A percentile compares a stretch with the other conserved stretches of the same genome.
Evolutionary conservation across 2,113 vertebrate genomes (phyloP).

Genomic region (Todiramphus saurophagus): DNA sequence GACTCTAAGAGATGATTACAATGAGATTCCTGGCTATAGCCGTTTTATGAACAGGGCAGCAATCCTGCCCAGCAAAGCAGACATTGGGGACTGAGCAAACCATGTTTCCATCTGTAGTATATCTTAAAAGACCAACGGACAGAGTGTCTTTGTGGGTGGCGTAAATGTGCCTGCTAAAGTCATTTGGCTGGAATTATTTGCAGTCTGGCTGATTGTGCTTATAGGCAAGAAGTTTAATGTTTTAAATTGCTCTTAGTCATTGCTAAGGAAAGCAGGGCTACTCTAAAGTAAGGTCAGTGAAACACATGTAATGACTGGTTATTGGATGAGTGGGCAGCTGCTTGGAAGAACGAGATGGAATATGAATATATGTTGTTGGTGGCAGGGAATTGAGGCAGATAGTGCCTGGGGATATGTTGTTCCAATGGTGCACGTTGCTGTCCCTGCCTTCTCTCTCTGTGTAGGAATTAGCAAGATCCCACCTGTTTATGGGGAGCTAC

Average conservation of each 20-base stretch:
- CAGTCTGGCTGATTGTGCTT: not conserved
- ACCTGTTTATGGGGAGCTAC: not conserved
- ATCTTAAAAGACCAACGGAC: not conserved
- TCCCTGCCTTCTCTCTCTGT: not conserved
- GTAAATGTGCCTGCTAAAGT: not conserved
- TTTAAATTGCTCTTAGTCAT: not conserved
- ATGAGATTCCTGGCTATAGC: not conserved
- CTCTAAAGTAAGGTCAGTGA: not conserved
- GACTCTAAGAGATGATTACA: not conserved
- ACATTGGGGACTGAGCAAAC: not conserved
- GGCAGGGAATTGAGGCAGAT: not conserved
- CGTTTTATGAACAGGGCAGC: not conserved
- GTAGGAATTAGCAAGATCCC: not conserved
- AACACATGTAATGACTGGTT: not conserved
- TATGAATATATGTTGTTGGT: not conserved
- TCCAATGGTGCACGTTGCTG: not conserved
- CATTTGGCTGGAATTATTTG: not conserved
- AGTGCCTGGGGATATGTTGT: not conserved
- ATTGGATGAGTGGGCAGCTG: not conserved
- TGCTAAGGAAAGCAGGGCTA: not conserved
- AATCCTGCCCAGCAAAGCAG: not conserved
- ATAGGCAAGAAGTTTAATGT: not conserved
- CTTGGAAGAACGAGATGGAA: not conserved
- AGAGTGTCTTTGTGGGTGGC: not conserved
- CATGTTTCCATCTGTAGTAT: not conserved